A percentile compares a stretch with the other conserved stretches of the same genome.
Evolutionary conservation across 2,888 invertebrate species (phyloP).

Genomic region (Drosophila nr. medialis): DNA sequence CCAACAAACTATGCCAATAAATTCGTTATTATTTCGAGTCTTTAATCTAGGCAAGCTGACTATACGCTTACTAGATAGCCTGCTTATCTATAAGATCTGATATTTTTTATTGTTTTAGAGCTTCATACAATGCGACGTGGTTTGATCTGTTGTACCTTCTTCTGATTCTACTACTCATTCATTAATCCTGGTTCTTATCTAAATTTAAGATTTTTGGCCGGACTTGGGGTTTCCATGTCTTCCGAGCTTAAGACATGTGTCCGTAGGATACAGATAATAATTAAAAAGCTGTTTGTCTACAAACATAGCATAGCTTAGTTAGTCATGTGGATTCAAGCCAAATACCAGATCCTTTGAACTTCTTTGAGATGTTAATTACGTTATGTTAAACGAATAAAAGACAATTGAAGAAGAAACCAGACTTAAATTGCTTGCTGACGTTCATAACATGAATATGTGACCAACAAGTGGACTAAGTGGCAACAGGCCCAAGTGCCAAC

Average conservation of each 20-base stretch:
- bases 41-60: neutral
- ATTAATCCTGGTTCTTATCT: neutral
- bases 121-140: neutral
- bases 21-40: neutral
- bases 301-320: neutral
- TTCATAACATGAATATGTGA: slow-evolving; percentile 24
- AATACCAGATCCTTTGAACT: neutral
- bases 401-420: neutral
- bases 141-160: neutral
- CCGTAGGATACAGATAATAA: neutral
- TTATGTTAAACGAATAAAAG: slow-evolving; percentile 6
- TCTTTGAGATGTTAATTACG: slow-evolving; percentile 15
- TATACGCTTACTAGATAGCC: neutral
- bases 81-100: neutral
- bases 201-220: neutral
- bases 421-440: slow-evolving; percentile 17
- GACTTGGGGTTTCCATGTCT: neutral
- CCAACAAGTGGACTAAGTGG: slow-evolving; percentile 38
- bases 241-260: no score
- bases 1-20: neutral
- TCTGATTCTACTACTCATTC: neutral
- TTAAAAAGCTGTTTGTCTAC: neutral
- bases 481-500: slow-evolving; percentile 22
- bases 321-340: neutral
- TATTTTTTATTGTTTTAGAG: neutral